Conservation (phyloP, 2,888 invertebrate genomes). For the Cryptus viduatorius region DNA sequence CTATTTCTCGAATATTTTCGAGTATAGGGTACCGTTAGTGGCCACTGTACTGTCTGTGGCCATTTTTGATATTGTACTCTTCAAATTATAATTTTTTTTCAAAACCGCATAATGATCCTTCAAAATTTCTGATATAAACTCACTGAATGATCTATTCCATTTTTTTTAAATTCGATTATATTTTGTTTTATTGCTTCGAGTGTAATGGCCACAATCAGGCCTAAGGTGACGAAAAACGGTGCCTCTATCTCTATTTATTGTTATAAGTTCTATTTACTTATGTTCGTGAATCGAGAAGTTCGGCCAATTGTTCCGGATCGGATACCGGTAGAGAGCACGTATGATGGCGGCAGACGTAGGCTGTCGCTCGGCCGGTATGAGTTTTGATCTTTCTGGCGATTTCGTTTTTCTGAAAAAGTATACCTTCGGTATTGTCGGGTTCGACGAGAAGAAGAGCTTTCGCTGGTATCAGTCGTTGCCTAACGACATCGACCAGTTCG, state of each 20-base stretch:
- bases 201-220: too few species aligned
- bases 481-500: conserved; percentile 89
- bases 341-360: conserved; percentile 92
- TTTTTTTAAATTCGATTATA: too few species aligned
- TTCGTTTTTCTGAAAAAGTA: conserved; percentile 84
- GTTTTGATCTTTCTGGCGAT: conserved; percentile 86
- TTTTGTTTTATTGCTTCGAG: too few species aligned
- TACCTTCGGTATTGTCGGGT: conserved; percentile 84
- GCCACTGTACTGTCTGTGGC: too few species aligned
- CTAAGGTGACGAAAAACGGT: too few species aligned
- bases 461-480: conserved; percentile 89
- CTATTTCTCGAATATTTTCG: background rate
- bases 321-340: conserved; percentile 92
- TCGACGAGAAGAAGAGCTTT: conserved; percentile 89
- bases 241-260: background rate
- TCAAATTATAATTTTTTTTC: too few species aligned
- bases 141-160: too few species aligned
- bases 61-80: too few species aligned
- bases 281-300: conserved; percentile 86
- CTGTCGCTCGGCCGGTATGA: conserved; percentile 88
- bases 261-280: conserved; percentile 13
- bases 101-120: too few species aligned
- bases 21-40: too few species aligned
- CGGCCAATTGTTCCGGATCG: conserved; percentile 88
- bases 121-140: too few species aligned